Evolutionary conservation across 2,113 vertebrate genomes (phyloP).

Genomic region (Colistium nudipinnis): DNA sequence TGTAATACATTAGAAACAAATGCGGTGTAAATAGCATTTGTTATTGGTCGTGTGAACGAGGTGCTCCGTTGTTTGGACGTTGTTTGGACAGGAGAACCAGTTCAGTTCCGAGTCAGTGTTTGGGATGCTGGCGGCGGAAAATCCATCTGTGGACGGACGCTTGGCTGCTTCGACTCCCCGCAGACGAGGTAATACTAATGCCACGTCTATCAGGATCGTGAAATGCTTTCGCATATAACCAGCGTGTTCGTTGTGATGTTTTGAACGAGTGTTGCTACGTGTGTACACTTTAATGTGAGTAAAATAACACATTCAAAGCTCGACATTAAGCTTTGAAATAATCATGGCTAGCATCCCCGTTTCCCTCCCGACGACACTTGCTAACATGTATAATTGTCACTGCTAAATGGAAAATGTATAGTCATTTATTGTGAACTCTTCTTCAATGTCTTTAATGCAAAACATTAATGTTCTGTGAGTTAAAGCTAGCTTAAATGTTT

Average conservation of each 20-base stretch:
- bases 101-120: constrained; percentile 47
- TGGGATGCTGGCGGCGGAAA: constrained; percentile 81
- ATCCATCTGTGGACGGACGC: constrained; percentile 69
- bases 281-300: fast-evolving
- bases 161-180: constrained; percentile 73
- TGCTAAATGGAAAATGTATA: neutral
- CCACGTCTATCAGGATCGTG: neutral
- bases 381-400: neutral
- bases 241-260: neutral
- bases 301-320: neutral
- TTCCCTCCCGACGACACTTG: neutral
- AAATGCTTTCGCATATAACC: fast-evolving
- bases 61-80: constrained; percentile 5
- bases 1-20: constrained; percentile 24
- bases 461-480: no score
- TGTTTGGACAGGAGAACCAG: constrained; percentile 21
- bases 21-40: constrained; percentile 3
- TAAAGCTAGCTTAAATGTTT: no score
- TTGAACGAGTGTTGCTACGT: no score
- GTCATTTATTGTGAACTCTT: neutral
- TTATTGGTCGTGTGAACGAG: neutral
- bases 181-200: constrained; percentile 65
- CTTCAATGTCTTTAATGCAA: neutral
- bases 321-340: no score
- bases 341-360: neutral